A percentile compares a stretch with the other conserved stretches of the same genome.
Conservation (phyloP, 1,140 invertebrate genomes). For the Gryon sp. region DNA sequence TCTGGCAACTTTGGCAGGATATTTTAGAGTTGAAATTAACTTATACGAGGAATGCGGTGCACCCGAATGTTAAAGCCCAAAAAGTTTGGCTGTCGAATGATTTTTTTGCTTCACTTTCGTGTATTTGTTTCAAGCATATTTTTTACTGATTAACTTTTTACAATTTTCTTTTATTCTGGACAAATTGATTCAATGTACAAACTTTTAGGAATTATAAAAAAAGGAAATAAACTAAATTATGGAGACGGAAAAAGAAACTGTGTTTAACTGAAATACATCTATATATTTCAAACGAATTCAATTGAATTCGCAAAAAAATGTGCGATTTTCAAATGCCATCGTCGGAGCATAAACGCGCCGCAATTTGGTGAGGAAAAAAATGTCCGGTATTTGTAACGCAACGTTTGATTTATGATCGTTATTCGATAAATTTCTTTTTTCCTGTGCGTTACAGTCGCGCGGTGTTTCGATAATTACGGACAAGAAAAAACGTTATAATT, state of each 20-base stretch:
- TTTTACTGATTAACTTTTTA: too few relatives aligned
- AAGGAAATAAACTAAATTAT: too few relatives aligned
- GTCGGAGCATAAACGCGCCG: too few relatives aligned
- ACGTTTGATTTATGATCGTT: slow-evolving; percentile 14
- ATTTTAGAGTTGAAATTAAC: slow-evolving; percentile 49
- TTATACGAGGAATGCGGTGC: neutral
- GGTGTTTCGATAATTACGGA: slow-evolving; percentile 26
- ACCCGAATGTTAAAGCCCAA: slow-evolving; percentile 13
- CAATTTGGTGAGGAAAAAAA: neutral
- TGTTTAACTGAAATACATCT: too few relatives aligned
- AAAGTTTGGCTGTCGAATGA: too few relatives aligned
- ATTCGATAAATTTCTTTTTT: slow-evolving; percentile 15
- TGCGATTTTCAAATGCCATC: neutral
- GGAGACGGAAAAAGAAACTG: too few relatives aligned
- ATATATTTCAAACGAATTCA: neutral
- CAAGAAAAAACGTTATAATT: slow-evolving; percentile 24
- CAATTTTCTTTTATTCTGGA: too few relatives aligned
- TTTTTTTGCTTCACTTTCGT: too few relatives aligned
- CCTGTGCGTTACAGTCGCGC: neutral
- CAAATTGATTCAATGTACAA: too few relatives aligned
- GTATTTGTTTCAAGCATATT: too few relatives aligned
- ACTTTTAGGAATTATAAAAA: too few relatives aligned
- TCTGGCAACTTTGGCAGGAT: slow-evolving; percentile 35
- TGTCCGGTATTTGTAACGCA: neutral
- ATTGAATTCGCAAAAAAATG: neutral